phyloP scores from a whole-genome alignment of 2,113 vertebrate species.

The Podarcis muralis region DNA sequence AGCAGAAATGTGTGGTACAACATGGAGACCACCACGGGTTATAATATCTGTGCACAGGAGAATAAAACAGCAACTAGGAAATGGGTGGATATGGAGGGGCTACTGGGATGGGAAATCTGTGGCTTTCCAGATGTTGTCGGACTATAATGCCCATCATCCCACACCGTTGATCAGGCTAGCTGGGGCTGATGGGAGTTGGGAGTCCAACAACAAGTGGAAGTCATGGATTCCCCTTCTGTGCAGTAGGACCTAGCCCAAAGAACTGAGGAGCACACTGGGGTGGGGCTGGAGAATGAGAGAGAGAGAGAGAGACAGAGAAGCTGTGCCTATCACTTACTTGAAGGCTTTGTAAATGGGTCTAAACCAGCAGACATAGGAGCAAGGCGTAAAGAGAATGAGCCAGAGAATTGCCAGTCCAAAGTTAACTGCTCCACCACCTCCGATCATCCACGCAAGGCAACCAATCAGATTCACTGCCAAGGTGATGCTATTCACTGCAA shows the following conservation, averaged over 20 bases:
- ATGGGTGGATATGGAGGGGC: slow-evolving; percentile 1
- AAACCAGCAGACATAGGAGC: slow-evolving; percentile 99
- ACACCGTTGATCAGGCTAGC: too few relatives aligned
- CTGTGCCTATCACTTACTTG: slow-evolving; percentile 85
- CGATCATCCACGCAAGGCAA: slow-evolving; percentile 98
- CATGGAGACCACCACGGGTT: not conserved
- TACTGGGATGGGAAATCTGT: not conserved
- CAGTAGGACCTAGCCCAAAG: slow-evolving; percentile 16
- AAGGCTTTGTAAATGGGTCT: slow-evolving; percentile 99
- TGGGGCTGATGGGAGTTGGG: too few relatives aligned
- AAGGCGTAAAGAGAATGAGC: slow-evolving; percentile 98
- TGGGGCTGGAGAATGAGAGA: not conserved
- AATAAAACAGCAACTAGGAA: slow-evolving; percentile 6
- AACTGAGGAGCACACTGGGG: fast-evolving
- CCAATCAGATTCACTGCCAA: slow-evolving; percentile 94
- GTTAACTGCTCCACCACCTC: slow-evolving; percentile 94
- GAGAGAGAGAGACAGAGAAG: slow-evolving; percentile 14
- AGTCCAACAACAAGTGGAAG: not conserved
- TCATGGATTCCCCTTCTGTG: not conserved
- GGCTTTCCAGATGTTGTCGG: too few relatives aligned
- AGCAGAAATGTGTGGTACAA: not conserved
- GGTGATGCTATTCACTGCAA: slow-evolving; percentile 93
- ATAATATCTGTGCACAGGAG: not conserved
- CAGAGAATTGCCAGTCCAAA: slow-evolving; percentile 98
- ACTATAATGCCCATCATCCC: too few relatives aligned